These are phyloP conservation scores for Caenorhabditis inopinata DNA, from an alignment of 1,140 invertebrate species.

Conservation along the genomic window DNA sequence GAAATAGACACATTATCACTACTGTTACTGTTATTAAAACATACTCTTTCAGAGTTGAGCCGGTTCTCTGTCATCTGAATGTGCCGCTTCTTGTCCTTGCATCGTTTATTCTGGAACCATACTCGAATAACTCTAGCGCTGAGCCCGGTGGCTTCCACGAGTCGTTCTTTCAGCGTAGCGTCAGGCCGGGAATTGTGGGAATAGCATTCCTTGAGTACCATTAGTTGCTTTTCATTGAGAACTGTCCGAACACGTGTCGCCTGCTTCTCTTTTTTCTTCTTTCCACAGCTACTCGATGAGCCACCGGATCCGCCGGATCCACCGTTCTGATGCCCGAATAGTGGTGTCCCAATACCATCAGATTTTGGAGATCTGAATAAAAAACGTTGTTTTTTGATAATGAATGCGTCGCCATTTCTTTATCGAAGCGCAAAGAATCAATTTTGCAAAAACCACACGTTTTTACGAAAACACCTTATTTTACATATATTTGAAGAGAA, in stretches of 20 bases:
- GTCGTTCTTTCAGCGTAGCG: slow-evolving; percentile 97
- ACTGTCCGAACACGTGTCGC: slow-evolving; percentile 93
- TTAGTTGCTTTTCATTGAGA: slow-evolving; percentile 95
- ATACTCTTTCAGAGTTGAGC: slow-evolving; percentile 85
- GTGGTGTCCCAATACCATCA: slow-evolving; percentile 34
- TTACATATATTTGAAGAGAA: too few relatives aligned
- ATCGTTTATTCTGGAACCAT: slow-evolving; percentile 85
- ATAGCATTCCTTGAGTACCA: slow-evolving; percentile 79
- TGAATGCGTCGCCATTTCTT: too few relatives aligned
- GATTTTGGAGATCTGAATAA: slow-evolving; percentile 49
- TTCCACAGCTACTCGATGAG: slow-evolving; percentile 28
- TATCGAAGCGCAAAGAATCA: too few relatives aligned
- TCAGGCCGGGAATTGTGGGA: slow-evolving; percentile 93
- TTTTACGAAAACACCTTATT: too few relatives aligned
- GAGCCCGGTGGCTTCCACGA: slow-evolving; percentile 89
- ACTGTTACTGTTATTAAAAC: slow-evolving; percentile 27
- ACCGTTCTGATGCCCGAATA: slow-evolving; percentile 36
- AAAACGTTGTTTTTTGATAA: too few relatives aligned
- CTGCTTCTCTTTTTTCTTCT: slow-evolving; percentile 68
- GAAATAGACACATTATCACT: too few relatives aligned
- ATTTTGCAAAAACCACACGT: too few relatives aligned
- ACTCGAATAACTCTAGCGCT: slow-evolving; percentile 53
- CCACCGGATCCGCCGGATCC: neutral
- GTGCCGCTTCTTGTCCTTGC: slow-evolving; percentile 97
- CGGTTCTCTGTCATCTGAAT: slow-evolving; percentile 94